Conservation (phyloP, 2,113 vertebrate species). For the Scatophagus argus region DNA sequence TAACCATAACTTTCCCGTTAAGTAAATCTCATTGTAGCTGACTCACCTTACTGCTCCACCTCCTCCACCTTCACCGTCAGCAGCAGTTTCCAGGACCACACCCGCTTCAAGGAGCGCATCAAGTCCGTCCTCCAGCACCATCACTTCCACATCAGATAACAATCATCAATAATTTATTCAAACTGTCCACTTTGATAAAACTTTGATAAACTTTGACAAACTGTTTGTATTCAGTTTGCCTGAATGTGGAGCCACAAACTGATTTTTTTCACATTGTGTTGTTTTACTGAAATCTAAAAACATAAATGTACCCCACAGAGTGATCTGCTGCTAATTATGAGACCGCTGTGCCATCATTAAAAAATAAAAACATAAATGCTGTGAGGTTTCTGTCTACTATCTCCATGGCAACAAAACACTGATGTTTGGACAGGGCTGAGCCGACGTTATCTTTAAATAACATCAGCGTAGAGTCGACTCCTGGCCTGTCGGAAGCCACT, state of each 20-base stretch:
- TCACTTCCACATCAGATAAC: too few species aligned
- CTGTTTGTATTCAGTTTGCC: too few species aligned
- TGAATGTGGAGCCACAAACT: background rate
- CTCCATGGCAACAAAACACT: constrained; percentile 27
- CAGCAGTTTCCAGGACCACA: too few species aligned
- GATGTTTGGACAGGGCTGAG: constrained; percentile 1
- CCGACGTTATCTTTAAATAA: constrained; percentile 8
- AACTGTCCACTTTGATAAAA: too few species aligned
- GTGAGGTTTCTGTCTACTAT: background rate
- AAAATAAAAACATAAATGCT: background rate
- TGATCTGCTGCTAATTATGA: constrained; percentile 13
- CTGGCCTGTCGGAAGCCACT: background rate
- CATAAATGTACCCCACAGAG: background rate
- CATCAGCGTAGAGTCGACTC: constrained; percentile 4
- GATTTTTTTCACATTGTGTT: background rate
- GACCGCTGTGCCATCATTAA: background rate
- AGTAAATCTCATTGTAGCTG: too few species aligned
- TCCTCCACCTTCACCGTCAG: too few species aligned
- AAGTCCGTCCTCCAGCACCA: too few species aligned
- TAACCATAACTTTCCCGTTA: too few species aligned
- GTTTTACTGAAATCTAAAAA: background rate
- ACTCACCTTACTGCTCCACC: too few species aligned
- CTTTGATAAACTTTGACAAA: too few species aligned
- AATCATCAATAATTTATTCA: too few species aligned
- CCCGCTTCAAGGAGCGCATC: too few species aligned